Evolutionary conservation across 2,113 vertebrate species (phyloP).

Genomic region (Rhynchomys soricoides): DNA sequence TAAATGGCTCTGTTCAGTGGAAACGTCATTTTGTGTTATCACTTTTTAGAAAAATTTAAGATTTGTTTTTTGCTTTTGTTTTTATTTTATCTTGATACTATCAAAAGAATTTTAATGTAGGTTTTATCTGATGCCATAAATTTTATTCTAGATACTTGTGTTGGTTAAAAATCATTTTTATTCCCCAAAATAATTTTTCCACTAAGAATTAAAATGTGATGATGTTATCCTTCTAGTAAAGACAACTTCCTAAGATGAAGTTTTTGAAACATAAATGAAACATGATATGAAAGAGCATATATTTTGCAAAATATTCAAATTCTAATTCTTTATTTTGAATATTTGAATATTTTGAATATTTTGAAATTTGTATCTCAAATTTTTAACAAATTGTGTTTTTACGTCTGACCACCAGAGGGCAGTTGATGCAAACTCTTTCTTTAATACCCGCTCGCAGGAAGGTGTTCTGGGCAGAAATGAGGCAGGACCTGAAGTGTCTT

Average conservation of each 20-base stretch:
- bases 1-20: neutral
- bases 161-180: neutral
- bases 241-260: neutral
- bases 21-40: neutral
- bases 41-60: neutral
- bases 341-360: too few species aligned
- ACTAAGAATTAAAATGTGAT: neutral
- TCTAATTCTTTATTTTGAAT: neutral
- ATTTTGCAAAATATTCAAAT: neutral
- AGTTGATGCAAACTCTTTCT: constrained; percentile 65
- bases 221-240: neutral
- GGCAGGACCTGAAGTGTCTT: constrained; percentile 5
- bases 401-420: constrained; percentile 78
- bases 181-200: neutral
- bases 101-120: neutral
- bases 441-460: neutral
- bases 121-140: neutral
- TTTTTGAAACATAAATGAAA: neutral
- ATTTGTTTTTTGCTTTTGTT: neutral
- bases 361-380: neutral
- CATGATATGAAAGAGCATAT: neutral
- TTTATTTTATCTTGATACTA: neutral
- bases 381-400: neutral
- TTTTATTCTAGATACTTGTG: neutral
- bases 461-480: neutral